These are phyloP conservation scores for Ahaetulla prasina DNA, from an alignment of 2,113 vertebrate genomes.

Conservation along the genomic window DNA sequence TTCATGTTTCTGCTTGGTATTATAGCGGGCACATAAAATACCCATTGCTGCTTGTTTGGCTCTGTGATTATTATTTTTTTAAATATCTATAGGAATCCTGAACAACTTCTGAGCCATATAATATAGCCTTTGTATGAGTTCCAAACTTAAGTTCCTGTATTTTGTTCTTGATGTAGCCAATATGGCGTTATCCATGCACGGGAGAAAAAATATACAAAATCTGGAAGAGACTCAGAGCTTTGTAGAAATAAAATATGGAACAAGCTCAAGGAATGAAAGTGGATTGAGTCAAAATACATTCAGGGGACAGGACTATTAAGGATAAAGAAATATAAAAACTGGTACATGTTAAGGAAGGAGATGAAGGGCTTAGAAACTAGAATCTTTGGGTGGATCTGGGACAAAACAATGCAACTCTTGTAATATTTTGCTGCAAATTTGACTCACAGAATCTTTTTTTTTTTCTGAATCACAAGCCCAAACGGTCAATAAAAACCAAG, in stretches of 20 bases:
- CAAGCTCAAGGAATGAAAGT: neutral
- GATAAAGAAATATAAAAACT: neutral
- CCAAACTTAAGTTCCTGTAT: neutral
- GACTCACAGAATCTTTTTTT: neutral
- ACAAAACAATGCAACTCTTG: neutral
- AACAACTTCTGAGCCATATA: neutral
- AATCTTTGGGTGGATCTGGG: neutral
- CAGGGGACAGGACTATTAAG: neutral
- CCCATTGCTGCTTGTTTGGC: neutral
- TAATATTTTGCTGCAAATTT: neutral
- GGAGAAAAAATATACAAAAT: neutral
- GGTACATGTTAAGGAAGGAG: neutral
- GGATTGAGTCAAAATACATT: neutral
- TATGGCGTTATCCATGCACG: neutral
- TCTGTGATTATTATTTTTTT: neutral
- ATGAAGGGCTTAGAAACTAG: neutral
- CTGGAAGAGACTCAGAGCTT: neutral
- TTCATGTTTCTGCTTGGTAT: neutral
- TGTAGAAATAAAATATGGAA: neutral
- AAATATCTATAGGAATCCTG: neutral
- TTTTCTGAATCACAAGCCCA: neutral
- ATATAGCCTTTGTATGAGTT: neutral
- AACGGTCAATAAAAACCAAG: neutral
- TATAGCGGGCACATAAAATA: neutral
- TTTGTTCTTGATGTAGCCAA: neutral